Evolutionary conservation across 2,113 vertebrate genomes (phyloP).

Genomic region (Nettapus auritus): DNA sequence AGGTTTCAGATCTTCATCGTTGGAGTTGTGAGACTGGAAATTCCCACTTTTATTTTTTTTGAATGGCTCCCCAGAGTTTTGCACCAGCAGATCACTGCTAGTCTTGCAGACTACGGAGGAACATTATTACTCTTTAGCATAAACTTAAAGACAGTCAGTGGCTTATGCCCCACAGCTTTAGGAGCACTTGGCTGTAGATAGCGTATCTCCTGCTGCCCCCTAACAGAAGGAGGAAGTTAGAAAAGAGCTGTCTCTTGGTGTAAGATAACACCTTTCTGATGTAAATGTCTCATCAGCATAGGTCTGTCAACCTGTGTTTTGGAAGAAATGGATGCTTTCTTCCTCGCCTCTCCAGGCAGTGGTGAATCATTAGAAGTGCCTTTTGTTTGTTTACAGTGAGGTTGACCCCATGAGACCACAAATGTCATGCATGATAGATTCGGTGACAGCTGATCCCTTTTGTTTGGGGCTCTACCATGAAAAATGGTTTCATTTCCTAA

Average conservation of each 20-base stretch:
- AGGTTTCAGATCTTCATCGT: background rate
- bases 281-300: background rate
- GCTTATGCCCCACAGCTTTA: background rate
- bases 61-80: background rate
- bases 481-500: slow-evolving; percentile 11
- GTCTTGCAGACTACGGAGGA: background rate
- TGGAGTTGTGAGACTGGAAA: background rate
- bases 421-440: background rate
- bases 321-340: background rate
- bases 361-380: background rate
- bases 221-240: background rate
- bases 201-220: background rate
- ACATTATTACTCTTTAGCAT: background rate
- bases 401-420: background rate
- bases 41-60: rapidly evolving
- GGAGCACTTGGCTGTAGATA: background rate
- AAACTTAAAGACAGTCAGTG: background rate
- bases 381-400: slow-evolving; percentile 15
- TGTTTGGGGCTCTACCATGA: background rate
- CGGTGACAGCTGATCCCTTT: background rate
- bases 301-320: background rate
- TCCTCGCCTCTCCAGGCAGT: background rate
- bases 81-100: background rate
- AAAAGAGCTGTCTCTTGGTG: background rate
- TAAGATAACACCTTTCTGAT: background rate